phyloP scores from a whole-genome alignment of 2,888 invertebrate genomes.

The Strigamia crassipes region DNA sequence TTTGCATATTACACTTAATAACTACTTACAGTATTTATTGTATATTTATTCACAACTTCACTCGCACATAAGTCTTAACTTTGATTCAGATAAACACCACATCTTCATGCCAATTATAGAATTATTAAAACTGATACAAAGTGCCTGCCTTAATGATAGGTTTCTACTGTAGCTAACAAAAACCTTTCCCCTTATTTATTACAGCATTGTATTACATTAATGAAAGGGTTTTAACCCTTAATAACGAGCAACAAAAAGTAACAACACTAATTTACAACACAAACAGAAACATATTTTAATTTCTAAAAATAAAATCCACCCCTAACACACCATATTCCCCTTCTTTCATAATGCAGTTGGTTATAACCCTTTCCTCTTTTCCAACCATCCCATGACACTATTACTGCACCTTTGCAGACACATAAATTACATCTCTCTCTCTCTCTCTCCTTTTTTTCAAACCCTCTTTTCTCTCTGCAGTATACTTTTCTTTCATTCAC shows the following conservation, averaged over 20 bases:
- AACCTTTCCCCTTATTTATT: constrained; percentile 5
- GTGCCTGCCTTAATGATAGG: constrained; percentile 16
- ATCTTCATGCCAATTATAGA: constrained; percentile 16
- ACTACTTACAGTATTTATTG: constrained; percentile 10
- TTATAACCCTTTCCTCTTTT: constrained; percentile 16
- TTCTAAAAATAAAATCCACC: background rate
- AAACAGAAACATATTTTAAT: constrained; percentile 1
- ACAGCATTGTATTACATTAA: constrained; percentile 11
- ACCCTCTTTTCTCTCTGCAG: constrained; percentile 11
- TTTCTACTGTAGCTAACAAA: background rate
- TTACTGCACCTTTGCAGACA: constrained; percentile 21
- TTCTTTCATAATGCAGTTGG: constrained; percentile 7
- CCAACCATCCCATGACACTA: constrained; percentile 21
- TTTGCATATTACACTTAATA: constrained; percentile 16
- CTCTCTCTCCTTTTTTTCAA: background rate
- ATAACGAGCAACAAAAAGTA: constrained; percentile 2
- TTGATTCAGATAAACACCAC: constrained; percentile 5
- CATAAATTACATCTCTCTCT: constrained; percentile 11
- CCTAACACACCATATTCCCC: background rate
- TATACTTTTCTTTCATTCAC: constrained; percentile 21
- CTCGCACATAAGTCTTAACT: background rate
- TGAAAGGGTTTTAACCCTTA: constrained; percentile 21
- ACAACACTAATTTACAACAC: background rate
- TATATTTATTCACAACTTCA: constrained; percentile 11
- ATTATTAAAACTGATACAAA: constrained; percentile 21